Evolutionary conservation across 1,140 invertebrate genomes (phyloP), one percentile per base, ranked within the genome.

Genomic region (Bicyclus anynana): DNA sequence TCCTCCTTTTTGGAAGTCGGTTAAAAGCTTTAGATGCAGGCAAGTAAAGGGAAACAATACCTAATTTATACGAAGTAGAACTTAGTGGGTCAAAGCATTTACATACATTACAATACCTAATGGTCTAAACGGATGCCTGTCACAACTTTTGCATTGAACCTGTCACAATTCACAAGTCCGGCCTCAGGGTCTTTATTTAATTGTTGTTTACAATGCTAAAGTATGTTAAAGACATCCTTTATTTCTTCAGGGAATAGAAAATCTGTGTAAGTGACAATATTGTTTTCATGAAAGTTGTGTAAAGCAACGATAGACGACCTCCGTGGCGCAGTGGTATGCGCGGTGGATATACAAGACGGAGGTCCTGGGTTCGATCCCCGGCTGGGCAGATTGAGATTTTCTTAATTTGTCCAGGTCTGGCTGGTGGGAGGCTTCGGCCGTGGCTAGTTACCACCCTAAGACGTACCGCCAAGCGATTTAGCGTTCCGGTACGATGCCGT

Each of bases 71-170:
- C 48, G 27, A 40, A 56, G 37, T 47, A 56, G 46, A 12, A 49
- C 54, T 27, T 27, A 49, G 46, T 49, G 29, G 46, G 54, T 27
- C 48, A 29, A 21, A 21, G 35, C 42, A 56, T 49, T 56, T 56
- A 35, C 53, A 56, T 56, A 56, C 46, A 56, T 56, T 56, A 49
- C 54, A 49, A 56, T 56, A 23, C 54, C 46, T 27, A 33, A 26
- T 51, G 54, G 37, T 44, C 2, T 33, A 58, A 44, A 48, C 48
- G 48, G 48, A 58, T 58, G 52, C 52, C 18, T 53, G 55, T 58
- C 55, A 51, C 47, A 58, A 58, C 55, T 50, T 35, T 23, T 52
- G 5, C 35, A 16, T 40, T 40, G 37, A 40, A 17, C 37, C 16
- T 40, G 13, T 38, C 35, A 38, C n/a, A 38, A 38, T 14, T 38